phyloP scores from a whole-genome alignment of 2,888 invertebrate species.

The Andrena praecox region DNA sequence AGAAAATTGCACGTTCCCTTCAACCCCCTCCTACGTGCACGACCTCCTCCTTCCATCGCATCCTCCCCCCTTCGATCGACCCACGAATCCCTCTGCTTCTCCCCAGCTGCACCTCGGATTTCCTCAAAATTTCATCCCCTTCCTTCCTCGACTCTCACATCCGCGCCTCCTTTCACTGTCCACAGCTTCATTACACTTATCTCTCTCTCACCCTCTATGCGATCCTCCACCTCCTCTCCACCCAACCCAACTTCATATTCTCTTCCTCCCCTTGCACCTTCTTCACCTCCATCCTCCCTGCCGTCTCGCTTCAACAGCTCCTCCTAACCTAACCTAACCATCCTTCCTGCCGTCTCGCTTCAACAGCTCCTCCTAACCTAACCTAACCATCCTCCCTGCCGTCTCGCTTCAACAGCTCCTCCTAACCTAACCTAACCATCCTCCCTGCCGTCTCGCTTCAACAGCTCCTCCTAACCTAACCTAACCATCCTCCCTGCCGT shows the following conservation, averaged over 20 bases:
- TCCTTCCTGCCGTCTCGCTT: neutral
- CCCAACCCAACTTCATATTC: too few species aligned
- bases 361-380: neutral
- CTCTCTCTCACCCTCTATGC: too few species aligned
- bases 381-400: too few species aligned
- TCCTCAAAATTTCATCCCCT: neutral
- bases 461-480: neutral
- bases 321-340: too few species aligned
- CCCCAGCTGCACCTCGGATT: neutral
- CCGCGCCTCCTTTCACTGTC: too few species aligned
- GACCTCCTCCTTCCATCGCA: neutral
- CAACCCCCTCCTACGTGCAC: slow-evolving; percentile 42
- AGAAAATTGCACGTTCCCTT: slow-evolving; percentile 80
- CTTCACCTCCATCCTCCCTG: neutral
- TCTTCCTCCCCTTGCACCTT: too few species aligned
- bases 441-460: neutral
- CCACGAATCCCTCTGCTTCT: neutral
- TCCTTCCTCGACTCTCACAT: neutral
- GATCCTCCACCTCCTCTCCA: too few species aligned
- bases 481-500: too few species aligned
- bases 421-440: neutral
- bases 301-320: neutral
- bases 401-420: neutral
- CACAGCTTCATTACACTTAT: too few species aligned
- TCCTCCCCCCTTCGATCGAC: slow-evolving; percentile 22